Evolutionary conservation across 2,888 invertebrate genomes (phyloP).

Genomic region (Clivina fossor): DNA sequence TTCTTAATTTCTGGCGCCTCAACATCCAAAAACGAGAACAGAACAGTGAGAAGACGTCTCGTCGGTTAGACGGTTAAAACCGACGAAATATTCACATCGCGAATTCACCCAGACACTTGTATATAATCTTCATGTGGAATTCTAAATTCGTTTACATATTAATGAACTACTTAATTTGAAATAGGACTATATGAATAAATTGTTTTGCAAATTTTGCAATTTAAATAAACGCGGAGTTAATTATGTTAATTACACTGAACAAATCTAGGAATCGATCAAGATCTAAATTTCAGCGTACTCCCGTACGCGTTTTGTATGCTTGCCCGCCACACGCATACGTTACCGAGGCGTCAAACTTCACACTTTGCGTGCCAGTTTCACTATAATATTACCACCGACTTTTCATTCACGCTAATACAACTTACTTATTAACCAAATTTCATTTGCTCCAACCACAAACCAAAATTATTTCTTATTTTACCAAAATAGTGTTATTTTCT

Average conservation of each 20-base stretch:
- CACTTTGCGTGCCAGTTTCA: neutral
- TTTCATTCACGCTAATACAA: too few species aligned
- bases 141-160: slow-evolving; percentile 30
- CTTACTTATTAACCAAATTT: too few species aligned
- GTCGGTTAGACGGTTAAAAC: too few species aligned
- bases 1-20: slow-evolving; percentile 20
- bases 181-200: slow-evolving; percentile 29
- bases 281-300: neutral
- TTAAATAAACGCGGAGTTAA: slow-evolving; percentile 26
- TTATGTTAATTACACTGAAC: slow-evolving; percentile 21
- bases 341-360: neutral
- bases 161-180: slow-evolving; percentile 28
- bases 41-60: too few species aligned
- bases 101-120: slow-evolving; percentile 25
- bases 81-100: neutral
- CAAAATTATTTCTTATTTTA: too few species aligned
- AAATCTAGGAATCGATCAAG: slow-evolving; percentile 12
- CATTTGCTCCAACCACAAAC: too few species aligned
- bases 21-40: too few species aligned
- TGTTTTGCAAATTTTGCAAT: slow-evolving; percentile 28
- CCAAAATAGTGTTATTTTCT: too few species aligned
- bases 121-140: slow-evolving; percentile 29
- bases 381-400: too few species aligned
- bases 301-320: neutral
- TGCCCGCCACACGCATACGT: slow-evolving; percentile 1